A percentile compares a stretch with the other conserved stretches of the same genome.
Conservation (phyloP, 2,113 vertebrate species). For the Gorsachius goisagi region DNA sequence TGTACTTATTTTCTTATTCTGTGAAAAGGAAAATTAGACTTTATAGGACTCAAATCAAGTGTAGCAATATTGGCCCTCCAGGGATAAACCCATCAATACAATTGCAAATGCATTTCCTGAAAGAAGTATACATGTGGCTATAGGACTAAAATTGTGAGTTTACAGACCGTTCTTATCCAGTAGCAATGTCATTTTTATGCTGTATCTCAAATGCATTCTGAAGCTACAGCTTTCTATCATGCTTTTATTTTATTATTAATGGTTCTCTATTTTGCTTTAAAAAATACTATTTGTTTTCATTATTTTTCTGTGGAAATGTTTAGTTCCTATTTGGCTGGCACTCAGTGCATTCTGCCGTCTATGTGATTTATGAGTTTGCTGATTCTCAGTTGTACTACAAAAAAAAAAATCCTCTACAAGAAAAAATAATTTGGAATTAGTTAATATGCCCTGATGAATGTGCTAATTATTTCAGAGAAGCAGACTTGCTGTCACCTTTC, state of each 20-base stretch:
- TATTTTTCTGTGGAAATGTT: neutral
- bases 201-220: neutral
- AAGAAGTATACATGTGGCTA: neutral
- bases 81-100: slow-evolving; percentile 8
- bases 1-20: neutral
- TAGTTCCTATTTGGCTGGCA: slow-evolving; percentile 2
- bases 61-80: neutral
- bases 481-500: slow-evolving; percentile 13
- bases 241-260: neutral
- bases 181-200: slow-evolving; percentile 9
- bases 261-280: slow-evolving; percentile 1
- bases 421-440: slow-evolving; percentile 31
- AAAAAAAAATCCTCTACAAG: neutral
- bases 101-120: slow-evolving; percentile 8
- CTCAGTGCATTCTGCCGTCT: neutral
- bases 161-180: neutral
- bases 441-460: slow-evolving; percentile 27
- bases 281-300: slow-evolving; percentile 30
- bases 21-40: slow-evolving; percentile 19
- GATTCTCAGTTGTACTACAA: neutral
- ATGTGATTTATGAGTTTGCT: slow-evolving; percentile 47
- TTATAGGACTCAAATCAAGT: slow-evolving; percentile 15
- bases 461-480: slow-evolving; percentile 25
- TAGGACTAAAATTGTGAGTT: neutral
- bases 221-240: neutral